Base-by-base conservation (phyloP, 2,113 vertebrate species). In the Galeopterus variegatus region DNA sequence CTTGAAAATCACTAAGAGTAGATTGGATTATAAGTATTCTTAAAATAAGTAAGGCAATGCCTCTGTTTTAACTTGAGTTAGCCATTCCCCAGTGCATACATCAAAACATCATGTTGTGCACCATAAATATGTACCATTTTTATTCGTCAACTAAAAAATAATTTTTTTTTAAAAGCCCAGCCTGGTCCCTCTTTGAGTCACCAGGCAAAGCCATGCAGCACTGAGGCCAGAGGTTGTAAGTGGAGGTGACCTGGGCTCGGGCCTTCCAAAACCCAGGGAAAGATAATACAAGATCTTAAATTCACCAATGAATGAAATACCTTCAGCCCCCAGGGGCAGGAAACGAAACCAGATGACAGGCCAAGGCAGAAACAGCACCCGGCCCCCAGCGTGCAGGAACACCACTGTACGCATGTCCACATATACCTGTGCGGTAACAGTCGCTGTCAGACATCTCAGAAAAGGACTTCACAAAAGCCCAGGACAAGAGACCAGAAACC, bases 221-320 rank as follows among this genome's bases (percentile, higher is more conserved):
- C n/a, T 86, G 75, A 81, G 60, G 19, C 48, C 2, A 2, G 10
- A 94, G 75, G 41, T 90, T 64, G 0, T 48, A 65, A 36, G 18
- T 10, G 24, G 73, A 96, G 54, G 7, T 89, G 70, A 79, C 75
- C 52, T 67, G 70, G 73, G 24, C 90, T 90, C 36, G 9, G 81
- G 70, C 48, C 93, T 87, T 90, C 21, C 4, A 67, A 87, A 69
- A 90, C 41, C 64, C 17, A 23, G 72, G 65, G 60, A 50, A 83
- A 90, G 88, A 48, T 91, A n/a, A 84, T 67, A 70, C 12, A 0
- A 73, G 90, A 41, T 67, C 85, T 88, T 92, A 77, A 87, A 28
- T 60, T 70, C 45, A 65, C 28, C 79, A 80, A 21, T 6, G 41
- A 92, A 94, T 6, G 41, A 92, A 94, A 93, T 80, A 72, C 58